Conservation (phyloP, 2,113 vertebrate genomes). For the Agapornis roseicollis region DNA sequence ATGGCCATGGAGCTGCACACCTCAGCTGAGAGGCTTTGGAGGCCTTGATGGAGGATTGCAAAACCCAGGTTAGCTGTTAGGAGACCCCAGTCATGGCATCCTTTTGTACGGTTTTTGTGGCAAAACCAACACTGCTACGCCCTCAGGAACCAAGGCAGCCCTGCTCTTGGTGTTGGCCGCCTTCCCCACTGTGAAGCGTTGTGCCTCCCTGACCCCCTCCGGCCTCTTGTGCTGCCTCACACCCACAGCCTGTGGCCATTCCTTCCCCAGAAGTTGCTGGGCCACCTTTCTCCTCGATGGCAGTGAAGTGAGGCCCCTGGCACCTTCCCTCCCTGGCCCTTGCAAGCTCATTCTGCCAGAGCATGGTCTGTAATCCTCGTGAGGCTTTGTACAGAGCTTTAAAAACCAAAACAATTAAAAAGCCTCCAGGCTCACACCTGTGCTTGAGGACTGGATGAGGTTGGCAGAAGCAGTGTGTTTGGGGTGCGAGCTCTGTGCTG, state of each 20-base stretch:
- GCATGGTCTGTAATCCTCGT: background rate
- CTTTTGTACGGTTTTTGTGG: background rate
- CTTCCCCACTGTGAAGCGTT: background rate
- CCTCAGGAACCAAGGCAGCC: background rate
- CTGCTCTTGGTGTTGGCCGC: background rate
- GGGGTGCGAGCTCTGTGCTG: background rate
- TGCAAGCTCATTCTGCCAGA: background rate
- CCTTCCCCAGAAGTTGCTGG: background rate
- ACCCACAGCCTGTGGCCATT: rapidly evolving
- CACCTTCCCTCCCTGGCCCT: background rate
- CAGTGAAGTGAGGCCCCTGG: background rate
- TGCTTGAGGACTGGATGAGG: background rate
- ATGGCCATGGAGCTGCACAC: rapidly evolving
- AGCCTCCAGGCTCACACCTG: background rate
- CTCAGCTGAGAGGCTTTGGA: background rate
- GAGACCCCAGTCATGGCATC: rapidly evolving
- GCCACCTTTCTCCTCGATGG: background rate
- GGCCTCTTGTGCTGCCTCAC: background rate
- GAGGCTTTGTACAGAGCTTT: background rate
- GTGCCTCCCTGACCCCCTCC: rapidly evolving
- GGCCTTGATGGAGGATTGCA: background rate
- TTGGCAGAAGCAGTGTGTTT: rapidly evolving
- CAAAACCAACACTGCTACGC: rapidly evolving
- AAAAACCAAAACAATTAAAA: background rate
- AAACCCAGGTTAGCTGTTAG: background rate